Conservation (phyloP, 2,113 vertebrate genomes). For the Chlamydotis undulata region DNA sequence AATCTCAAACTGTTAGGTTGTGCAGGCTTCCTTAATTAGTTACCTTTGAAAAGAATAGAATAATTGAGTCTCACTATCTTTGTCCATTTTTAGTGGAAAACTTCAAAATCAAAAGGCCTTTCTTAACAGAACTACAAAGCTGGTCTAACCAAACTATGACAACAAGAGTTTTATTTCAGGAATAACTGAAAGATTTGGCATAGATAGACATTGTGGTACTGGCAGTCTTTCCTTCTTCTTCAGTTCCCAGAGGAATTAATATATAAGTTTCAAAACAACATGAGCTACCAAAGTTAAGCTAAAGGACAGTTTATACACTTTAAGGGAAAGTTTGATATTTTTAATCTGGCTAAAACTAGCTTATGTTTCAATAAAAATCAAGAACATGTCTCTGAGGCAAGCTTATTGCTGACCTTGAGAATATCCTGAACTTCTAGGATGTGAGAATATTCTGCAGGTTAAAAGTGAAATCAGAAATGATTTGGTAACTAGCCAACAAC, state of each 20-base stretch:
- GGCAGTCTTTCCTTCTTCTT: not conserved
- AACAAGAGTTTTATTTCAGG: not conserved
- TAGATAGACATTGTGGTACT: not conserved
- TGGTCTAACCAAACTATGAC: not conserved
- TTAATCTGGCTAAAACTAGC: not conserved
- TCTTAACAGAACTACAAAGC: not conserved
- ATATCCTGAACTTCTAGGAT: not conserved
- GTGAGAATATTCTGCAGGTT: not conserved
- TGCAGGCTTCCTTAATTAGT: not conserved
- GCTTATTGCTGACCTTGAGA: not conserved
- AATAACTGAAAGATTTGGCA: not conserved
- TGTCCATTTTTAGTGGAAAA: not conserved
- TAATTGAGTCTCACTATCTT: not conserved
- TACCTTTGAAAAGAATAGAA: not conserved
- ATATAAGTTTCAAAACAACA: not conserved
- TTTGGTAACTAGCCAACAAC: not conserved
- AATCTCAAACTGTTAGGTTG: not conserved
- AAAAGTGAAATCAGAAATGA: not conserved
- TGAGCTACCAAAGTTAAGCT: not conserved
- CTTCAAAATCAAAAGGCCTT: not conserved
- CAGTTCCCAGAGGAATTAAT: not conserved
- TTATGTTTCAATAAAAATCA: not conserved
- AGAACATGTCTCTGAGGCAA: not conserved
- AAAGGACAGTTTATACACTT: not conserved
- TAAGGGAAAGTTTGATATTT: not conserved